Evolutionary conservation across 2,888 invertebrate species (phyloP).

Genomic region (Laothoe populi): DNA sequence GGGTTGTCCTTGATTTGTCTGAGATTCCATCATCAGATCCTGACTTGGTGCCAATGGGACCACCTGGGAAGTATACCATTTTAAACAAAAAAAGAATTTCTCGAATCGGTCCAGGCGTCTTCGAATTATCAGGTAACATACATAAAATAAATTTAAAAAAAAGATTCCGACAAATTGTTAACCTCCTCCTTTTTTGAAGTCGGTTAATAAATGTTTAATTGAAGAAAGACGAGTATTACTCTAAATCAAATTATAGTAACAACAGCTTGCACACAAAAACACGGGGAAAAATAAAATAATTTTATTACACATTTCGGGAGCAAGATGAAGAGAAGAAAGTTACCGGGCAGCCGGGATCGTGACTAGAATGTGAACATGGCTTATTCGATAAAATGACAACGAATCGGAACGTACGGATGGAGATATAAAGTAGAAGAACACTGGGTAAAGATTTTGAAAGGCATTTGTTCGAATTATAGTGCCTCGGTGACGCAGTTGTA

Average conservation of each 20-base stretch:
- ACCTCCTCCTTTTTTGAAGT: background rate
- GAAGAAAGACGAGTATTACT: no score
- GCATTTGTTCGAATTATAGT: no score
- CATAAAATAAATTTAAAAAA: no score
- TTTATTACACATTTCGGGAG: constrained; percentile 1
- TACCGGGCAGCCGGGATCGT: background rate
- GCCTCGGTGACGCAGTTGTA: no score
- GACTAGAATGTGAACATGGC: background rate
- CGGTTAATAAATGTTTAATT: background rate
- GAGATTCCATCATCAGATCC: no score
- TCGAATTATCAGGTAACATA: no score
- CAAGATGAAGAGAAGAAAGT: background rate
- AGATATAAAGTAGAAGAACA: constrained; percentile 9
- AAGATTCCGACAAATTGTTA: no score
- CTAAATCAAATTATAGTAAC: background rate
- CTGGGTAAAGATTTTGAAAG: background rate
- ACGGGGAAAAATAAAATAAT: background rate
- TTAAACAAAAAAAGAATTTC: no score
- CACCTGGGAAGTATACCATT: no score
- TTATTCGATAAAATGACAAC: constrained; percentile 6
- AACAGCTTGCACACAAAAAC: background rate
- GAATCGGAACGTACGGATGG: constrained; percentile 2
- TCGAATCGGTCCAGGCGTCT: no score
- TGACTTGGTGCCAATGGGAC: no score
- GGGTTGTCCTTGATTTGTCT: no score